These are phyloP conservation scores for Amphiprion clarkii DNA, from an alignment of 2,797 vertebrate genomes.

Conservation along the genomic window DNA sequence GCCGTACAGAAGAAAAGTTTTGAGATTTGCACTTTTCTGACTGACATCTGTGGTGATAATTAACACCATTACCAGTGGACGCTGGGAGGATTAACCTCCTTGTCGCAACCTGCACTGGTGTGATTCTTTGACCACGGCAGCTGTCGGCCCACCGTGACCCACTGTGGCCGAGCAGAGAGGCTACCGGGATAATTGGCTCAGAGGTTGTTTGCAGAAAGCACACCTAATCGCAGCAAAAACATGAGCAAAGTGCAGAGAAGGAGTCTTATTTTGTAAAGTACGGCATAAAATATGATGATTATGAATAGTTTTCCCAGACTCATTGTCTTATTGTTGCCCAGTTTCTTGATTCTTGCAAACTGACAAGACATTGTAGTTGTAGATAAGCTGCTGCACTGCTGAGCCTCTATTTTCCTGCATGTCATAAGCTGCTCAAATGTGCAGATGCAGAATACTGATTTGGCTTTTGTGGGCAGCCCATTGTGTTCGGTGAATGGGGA, in stretches of 20 bases:
- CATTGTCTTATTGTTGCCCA: not conserved
- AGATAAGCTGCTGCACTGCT: not conserved
- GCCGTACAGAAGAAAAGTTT: not conserved
- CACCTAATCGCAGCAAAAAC: not conserved
- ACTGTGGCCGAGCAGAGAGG: conserved; percentile 4
- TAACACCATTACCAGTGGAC: conserved; percentile 9
- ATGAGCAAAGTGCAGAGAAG: not conserved
- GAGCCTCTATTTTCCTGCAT: conserved; percentile 32
- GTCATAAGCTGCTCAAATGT: conserved; percentile 43
- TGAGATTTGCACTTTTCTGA: not conserved
- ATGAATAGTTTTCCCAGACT: not conserved
- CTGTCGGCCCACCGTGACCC: conserved; percentile 47
- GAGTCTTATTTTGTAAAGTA: not conserved
- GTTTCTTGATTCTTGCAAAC: not conserved
- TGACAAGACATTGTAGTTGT: not conserved
- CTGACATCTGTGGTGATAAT: conserved; percentile 40
- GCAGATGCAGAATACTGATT: conserved; percentile 71
- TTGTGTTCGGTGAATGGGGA: conserved; percentile 74
- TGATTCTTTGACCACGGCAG: conserved; percentile 54
- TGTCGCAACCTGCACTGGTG: conserved; percentile 24
- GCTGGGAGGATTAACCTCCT: conserved; percentile 63
- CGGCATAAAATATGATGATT: not conserved
- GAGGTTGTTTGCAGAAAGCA: conserved; percentile 5
- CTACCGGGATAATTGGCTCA: conserved; percentile 43
- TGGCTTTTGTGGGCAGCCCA: conserved; percentile 49